phyloP scores from a whole-genome alignment of 2,888 invertebrate species.

The Athalia rosae region DNA sequence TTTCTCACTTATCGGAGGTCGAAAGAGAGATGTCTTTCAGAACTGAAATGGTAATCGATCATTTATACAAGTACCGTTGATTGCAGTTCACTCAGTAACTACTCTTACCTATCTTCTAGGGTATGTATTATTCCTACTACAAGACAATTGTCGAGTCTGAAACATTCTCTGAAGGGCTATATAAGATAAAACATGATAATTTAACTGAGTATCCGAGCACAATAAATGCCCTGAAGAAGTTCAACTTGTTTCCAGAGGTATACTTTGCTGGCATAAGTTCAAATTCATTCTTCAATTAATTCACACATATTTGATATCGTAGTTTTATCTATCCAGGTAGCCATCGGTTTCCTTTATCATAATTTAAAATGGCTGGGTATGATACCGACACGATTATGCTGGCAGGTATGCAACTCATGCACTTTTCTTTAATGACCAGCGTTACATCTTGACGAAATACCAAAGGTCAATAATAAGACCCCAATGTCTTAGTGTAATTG shows the following conservation, averaged over 20 bases:
- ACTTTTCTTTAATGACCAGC: background rate
- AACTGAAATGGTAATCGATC: slow-evolving; percentile 84
- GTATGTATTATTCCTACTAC: slow-evolving; percentile 92
- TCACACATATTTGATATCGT: background rate
- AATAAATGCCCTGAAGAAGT: slow-evolving; percentile 87
- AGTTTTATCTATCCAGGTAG: slow-evolving; percentile 61
- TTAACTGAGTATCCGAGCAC: slow-evolving; percentile 87
- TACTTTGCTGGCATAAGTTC: background rate
- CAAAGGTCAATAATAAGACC: too few relatives aligned
- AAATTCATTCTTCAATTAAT: background rate
- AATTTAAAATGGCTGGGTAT: slow-evolving; percentile 70
- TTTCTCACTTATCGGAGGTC: slow-evolving; percentile 87
- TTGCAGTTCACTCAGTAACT: background rate
- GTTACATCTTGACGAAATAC: too few relatives aligned
- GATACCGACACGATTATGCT: slow-evolving; percentile 64
- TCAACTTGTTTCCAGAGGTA: slow-evolving; percentile 91
- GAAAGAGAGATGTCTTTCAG: slow-evolving; percentile 91
- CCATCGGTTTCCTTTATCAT: slow-evolving; percentile 75
- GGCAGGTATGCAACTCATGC: slow-evolving; percentile 70
- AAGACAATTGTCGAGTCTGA: slow-evolving; percentile 85
- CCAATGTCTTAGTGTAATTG: slow-evolving; percentile 61
- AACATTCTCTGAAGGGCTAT: slow-evolving; percentile 78
- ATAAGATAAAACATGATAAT: slow-evolving; percentile 81
- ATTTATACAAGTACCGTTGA: slow-evolving; percentile 42
- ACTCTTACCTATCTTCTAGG: slow-evolving; percentile 72